A percentile compares a stretch with the other conserved stretches of the same genome.
phyloP scores from a whole-genome alignment of 2,113 vertebrate species.

The Peromyscus californicus region DNA sequence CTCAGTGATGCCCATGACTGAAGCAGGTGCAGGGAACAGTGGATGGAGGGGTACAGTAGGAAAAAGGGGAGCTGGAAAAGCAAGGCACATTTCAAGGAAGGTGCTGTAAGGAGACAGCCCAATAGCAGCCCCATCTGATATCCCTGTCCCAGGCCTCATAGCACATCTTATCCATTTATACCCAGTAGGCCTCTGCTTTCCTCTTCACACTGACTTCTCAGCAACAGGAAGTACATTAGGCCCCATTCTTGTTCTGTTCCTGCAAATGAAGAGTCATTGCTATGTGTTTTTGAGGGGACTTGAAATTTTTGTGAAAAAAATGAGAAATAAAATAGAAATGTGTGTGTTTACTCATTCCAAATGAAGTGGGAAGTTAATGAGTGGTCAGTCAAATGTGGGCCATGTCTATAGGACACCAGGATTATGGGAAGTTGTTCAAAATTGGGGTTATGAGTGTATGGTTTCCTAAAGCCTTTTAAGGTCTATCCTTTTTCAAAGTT shows the following conservation, averaged over 20 bases:
- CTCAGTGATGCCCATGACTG: neutral
- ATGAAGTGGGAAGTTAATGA: neutral
- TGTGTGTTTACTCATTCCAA: neutral
- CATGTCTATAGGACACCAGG: neutral
- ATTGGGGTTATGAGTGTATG: neutral
- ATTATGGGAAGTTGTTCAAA: neutral
- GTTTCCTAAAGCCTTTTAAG: constrained; percentile 55
- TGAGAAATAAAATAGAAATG: neutral
- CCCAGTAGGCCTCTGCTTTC: neutral
- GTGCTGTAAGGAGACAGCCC: too few species aligned
- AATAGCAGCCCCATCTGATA: neutral
- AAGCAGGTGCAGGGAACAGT: neutral
- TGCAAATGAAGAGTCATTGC: neutral
- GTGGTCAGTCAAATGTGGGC: neutral
- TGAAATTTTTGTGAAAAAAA: constrained; percentile 50
- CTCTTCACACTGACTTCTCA: neutral
- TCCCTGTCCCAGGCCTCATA: neutral
- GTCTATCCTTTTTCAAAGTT: constrained; percentile 13
- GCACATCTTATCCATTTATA: too few species aligned
- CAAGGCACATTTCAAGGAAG: neutral
- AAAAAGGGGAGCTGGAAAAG: neutral
- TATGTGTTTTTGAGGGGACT: constrained; percentile 7
- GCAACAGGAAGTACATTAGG: neutral
- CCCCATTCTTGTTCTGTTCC: constrained; percentile 1
- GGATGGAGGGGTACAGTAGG: neutral